These are phyloP conservation scores for Osmerus mordax DNA, from an alignment of 2,113 vertebrate species.

Conservation along the genomic window DNA sequence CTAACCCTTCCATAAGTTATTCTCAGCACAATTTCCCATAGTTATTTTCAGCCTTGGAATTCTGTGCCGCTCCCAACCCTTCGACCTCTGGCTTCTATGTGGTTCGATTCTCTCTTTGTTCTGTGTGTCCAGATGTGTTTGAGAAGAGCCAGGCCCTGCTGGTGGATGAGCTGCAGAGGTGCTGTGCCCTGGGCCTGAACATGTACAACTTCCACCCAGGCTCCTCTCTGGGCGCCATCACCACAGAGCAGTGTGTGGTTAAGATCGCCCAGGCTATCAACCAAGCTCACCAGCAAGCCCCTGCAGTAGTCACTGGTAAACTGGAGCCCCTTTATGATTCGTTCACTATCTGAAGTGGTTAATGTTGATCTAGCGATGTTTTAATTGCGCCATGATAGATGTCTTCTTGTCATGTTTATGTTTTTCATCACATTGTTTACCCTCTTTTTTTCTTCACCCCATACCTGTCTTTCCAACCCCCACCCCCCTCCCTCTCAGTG, in stretches of 20 bases:
- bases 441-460: not conserved
- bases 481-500: constrained; percentile 49
- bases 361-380: no score
- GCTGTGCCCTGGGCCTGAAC: constrained; percentile 68
- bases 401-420: not conserved
- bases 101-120: not conserved
- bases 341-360: no score
- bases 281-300: constrained; percentile 70
- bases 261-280: constrained; percentile 74
- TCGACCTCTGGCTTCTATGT: no score
- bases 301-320: constrained; percentile 71
- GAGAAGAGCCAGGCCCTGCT: constrained; percentile 74
- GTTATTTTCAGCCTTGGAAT: not conserved
- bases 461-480: not conserved
- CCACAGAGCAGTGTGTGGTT: constrained; percentile 64
- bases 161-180: constrained; percentile 74
- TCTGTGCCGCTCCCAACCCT: no score
- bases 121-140: constrained; percentile 63
- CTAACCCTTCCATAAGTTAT: no score
- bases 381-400: no score
- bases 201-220: constrained; percentile 78
- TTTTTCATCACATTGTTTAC: not conserved
- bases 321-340: not conserved
- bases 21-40: not conserved
- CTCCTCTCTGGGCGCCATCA: constrained; percentile 67